These are phyloP conservation scores for Oncorhynchus keta DNA, from an alignment of 2,113 vertebrate species.

Conservation along the genomic window DNA sequence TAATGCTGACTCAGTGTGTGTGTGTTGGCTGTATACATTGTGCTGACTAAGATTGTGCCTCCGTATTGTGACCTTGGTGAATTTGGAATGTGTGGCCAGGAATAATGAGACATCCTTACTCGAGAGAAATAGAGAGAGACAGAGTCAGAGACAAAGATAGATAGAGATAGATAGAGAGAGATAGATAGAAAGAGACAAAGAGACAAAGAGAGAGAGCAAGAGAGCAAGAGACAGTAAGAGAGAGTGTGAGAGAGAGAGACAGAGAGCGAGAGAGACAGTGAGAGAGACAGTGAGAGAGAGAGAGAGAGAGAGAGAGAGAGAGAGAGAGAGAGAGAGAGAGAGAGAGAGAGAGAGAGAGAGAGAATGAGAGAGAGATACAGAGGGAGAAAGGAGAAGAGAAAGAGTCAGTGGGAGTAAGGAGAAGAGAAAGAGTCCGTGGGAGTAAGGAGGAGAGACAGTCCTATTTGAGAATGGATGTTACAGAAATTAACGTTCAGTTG, in stretches of 20 bases:
- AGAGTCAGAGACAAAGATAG: neutral
- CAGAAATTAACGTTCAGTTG: no score
- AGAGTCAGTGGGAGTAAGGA: no score
- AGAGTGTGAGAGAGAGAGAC: neutral
- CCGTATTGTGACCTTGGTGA: slow-evolving; percentile 59
- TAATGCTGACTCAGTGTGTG: neutral
- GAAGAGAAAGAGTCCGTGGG: no score
- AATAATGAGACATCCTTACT: slow-evolving; percentile 50
- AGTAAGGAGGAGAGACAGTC: no score
- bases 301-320: no score
- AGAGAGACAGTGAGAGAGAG: neutral
- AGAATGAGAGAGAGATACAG: no score
- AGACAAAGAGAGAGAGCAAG: no score
- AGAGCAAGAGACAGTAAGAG: no score
- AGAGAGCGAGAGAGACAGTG: neutral
- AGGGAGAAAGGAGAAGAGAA: rapidly evolving
- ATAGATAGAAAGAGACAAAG: no score
- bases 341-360: no score
- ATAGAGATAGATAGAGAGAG: neutral
- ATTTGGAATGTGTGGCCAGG: slow-evolving; percentile 47
- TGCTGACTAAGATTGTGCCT: slow-evolving; percentile 46
- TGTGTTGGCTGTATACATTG: slow-evolving; percentile 12
- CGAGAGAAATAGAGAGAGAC: neutral
- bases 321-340: no score
- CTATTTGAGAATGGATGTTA: no score